phyloP scores from a whole-genome alignment of 1,140 invertebrate species.

The Plectrocnemia conspersa region DNA sequence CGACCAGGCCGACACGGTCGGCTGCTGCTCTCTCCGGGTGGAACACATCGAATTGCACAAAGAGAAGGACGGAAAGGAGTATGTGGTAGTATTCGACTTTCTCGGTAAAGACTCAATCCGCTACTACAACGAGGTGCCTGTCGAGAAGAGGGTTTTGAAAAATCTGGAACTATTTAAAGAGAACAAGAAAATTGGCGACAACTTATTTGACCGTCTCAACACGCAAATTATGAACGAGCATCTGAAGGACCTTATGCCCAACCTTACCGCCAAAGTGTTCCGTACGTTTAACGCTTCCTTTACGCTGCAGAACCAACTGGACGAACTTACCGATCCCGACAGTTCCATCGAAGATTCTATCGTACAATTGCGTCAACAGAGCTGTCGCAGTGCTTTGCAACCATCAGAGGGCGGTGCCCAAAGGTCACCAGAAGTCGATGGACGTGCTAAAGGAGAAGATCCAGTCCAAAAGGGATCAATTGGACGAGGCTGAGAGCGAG shows the following conservation, averaged over 20 bases:
- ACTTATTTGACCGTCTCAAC: conserved; percentile 97
- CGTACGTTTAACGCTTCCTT: conserved; percentile 99
- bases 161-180: conserved; percentile 98
- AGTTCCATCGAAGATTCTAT: conserved; percentile 74
- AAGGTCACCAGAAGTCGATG: conserved; percentile 98
- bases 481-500: conserved; percentile 80
- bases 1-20: conserved; percentile 98
- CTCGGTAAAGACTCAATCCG: conserved; percentile 90
- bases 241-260: conserved; percentile 94
- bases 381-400: conserved; percentile 99
- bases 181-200: conserved; percentile 91
- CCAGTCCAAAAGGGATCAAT: conserved; percentile 78
- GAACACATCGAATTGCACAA: conserved; percentile 94
- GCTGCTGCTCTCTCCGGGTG: conserved; percentile 97
- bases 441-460: conserved; percentile 97
- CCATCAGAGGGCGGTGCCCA: conserved; percentile 95
- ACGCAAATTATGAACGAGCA: conserved; percentile 96
- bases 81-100: conserved; percentile 98
- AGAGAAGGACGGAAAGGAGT: conserved; percentile 84
- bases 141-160: conserved; percentile 98
- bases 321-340: conserved; percentile 83
- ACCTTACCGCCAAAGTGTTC: conserved; percentile 98
- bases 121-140: conserved; percentile 95
- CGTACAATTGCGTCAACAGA: conserved; percentile 97
- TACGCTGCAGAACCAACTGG: conserved; percentile 94